phyloP scores from a whole-genome alignment of 2,797 vertebrate genomes.

The Setipinna tenuifilis region DNA sequence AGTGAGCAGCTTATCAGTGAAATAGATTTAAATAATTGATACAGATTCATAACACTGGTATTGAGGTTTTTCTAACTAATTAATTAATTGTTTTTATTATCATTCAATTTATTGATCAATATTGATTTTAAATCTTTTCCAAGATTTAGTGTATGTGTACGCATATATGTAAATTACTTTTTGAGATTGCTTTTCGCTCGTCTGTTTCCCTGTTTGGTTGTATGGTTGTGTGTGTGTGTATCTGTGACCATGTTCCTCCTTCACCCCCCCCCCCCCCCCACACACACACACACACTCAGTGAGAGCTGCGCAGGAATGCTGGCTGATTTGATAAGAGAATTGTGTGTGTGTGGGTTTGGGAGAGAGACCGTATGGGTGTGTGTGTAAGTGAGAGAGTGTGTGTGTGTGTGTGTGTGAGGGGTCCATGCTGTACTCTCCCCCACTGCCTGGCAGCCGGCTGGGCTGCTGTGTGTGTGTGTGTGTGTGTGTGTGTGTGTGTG shows the following conservation, averaged over 20 bases:
- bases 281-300: background rate
- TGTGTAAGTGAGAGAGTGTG: background rate
- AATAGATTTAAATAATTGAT: too few species aligned
- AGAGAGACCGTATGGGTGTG: background rate
- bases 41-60: background rate
- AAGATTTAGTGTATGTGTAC: background rate
- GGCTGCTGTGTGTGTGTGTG: background rate
- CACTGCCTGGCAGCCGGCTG: background rate
- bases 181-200: background rate
- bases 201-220: background rate
- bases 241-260: background rate
- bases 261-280: background rate
- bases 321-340: conserved; percentile 7
- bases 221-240: background rate
- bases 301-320: background rate
- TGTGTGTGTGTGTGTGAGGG: background rate
- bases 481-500: too few species aligned
- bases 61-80: background rate
- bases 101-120: too few species aligned
- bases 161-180: background rate
- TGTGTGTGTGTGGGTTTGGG: background rate
- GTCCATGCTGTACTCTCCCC: background rate
- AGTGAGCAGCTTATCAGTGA: too few species aligned
- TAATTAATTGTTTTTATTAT: too few species aligned
- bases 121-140: too few species aligned